Evolutionary conservation across 2,797 vertebrate genomes (phyloP), one percentile per base, ranked within the genome.

Genomic region (Gila robusta): DNA sequence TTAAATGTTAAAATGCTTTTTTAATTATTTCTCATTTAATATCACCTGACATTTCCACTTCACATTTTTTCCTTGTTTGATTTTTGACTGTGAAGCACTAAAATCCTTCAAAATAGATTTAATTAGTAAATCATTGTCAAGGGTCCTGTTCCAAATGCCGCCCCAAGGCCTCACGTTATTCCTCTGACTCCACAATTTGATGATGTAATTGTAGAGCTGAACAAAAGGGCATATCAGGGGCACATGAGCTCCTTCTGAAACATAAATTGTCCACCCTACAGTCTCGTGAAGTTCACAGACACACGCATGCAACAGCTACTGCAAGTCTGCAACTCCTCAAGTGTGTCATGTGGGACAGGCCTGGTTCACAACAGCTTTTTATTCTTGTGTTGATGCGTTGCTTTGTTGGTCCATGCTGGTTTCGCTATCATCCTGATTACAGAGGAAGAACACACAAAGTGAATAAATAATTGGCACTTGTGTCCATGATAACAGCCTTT

Each of bases 121-220:
- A 67, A 80, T 80, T 80, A 67, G 77, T 64, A 64, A 79, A 49
- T 44, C 77, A 62, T 28, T 64, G 56, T 64, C 77, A 64, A 62
- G 77, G 77, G 77, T 64, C 56, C 77, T 79, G 77, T 79, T 39
- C 77, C 77, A 79, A 79, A 79, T 79, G 54, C 76, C 1, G 35
- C 76, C 74, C 52, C 17, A 79, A 79, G 23, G 54, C 76, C 76
- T 79, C 76, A 19, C 4, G 14, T 62, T 41, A 8, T 37, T 79
- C 54, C 32, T 56, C 32, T 35, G 74, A 77, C 52, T 78, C 32
- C 37, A 79, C 16, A 79, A n/a, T 79, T 79, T 64, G 56, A 41
- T 79, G 56, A 19, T 79, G 23, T 64, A 44, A 39, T 64, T 64
- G 37, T 26, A 28, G 77, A 39, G 56, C 56, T 79, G 56, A 79